Evolutionary conservation across 2,888 invertebrate genomes (phyloP), one percentile per base, ranked within the genome.

Genomic region (Ceratothoa steindachneri): DNA sequence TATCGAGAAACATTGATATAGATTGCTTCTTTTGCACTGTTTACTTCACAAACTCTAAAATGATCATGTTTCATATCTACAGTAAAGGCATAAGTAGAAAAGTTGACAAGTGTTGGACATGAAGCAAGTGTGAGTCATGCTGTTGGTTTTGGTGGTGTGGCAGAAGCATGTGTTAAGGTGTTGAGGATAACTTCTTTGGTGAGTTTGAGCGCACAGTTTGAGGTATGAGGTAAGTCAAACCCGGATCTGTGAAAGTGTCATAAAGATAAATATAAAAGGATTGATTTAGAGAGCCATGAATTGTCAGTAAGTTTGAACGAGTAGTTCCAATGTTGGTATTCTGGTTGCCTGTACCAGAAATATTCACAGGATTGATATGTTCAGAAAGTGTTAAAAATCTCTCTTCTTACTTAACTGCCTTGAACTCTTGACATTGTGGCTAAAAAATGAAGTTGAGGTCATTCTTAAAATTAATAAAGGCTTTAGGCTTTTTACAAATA

Each of bases 121-220:
- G 60, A 15, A 60, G 60, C 60, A 60, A 24, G 60, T 60, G 60
- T 60, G 60, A 24, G 12, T 24, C 60, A 24, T 60, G 19, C 60
- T 22, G 41, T 60, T 60, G 60, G 24, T 60, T n/a, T 22, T 60
- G 60, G 24, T 60, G 60, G 27, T n/a, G 60, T 60, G 60, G 60
- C 60, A 60, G 41, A 60, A 60, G 60, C 60, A 60, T 60, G 60
- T 60, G 60, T 60, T 60, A 60, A 24, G 60, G 60, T 60, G 19
- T 60, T 22, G 27, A 60, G 60, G 60, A 60, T 60, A 24, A 12
- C 60, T 4, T 7, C 60, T 4, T 2, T 22, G 60, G 60, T 60
- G 60, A 60, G 60, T 22, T 60, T 60, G 60, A 3, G 60, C n/a
- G 60, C 41, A 41, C 7, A 41, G 15, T 41, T 5, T 15, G 3